Evolutionary conservation across 2,113 vertebrate genomes (phyloP).

Genomic region (Heliornis fulica): DNA sequence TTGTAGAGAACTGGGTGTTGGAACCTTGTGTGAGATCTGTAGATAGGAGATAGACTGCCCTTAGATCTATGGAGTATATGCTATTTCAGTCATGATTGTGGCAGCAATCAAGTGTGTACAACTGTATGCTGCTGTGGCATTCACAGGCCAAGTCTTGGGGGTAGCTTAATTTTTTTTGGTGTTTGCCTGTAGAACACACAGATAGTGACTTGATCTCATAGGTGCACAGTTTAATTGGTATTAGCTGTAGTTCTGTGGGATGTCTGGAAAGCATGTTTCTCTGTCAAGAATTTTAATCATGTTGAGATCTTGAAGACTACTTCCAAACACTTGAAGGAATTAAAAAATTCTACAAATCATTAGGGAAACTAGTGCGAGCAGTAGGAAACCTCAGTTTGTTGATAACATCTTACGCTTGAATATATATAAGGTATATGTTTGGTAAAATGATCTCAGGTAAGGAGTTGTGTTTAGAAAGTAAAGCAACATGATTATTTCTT

Average conservation of each 20-base stretch:
- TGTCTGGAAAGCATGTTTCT: neutral
- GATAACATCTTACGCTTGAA: neutral
- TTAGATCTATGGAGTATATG: neutral
- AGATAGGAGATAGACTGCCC: accelerated
- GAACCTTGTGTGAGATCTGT: neutral
- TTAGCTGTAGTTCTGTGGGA: neutral
- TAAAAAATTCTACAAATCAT: neutral
- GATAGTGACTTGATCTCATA: accelerated
- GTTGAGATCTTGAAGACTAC: neutral
- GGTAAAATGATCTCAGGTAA: neutral
- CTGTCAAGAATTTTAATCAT: neutral
- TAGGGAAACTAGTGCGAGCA: neutral
- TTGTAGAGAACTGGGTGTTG: neutral
- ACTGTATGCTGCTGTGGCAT: neutral
- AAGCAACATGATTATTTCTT: neutral
- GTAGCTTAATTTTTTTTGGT: neutral
- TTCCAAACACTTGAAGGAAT: neutral
- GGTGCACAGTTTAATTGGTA: neutral
- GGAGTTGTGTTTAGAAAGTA: neutral
- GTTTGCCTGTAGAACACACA: neutral
- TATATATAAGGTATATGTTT: neutral
- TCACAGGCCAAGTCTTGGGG: neutral
- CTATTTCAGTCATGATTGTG: neutral
- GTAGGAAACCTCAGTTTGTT: neutral
- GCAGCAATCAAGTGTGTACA: neutral